These are phyloP conservation scores for Seira sanloemensis DNA, from an alignment of 2,888 invertebrate genomes.

Conservation along the genomic window DNA sequence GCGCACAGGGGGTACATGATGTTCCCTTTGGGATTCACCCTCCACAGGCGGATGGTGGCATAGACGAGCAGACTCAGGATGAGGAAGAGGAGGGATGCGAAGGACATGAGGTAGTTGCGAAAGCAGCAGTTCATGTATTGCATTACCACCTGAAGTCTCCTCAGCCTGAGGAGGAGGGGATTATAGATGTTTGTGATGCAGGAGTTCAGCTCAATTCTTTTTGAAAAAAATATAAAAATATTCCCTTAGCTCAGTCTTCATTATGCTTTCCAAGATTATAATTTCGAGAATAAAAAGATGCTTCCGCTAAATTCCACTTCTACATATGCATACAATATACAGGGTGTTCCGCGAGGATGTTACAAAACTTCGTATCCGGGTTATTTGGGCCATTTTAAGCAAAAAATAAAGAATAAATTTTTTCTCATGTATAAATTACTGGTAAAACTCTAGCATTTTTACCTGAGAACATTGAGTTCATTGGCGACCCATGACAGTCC, in stretches of 20 bases:
- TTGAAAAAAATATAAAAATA: too few species aligned
- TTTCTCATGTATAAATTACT: too few species aligned
- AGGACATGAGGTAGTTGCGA: not conserved
- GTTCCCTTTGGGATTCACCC: slow-evolving; percentile 28
- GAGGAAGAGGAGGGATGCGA: not conserved
- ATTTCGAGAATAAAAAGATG: too few species aligned
- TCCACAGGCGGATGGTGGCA: not conserved
- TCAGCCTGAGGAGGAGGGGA: not conserved
- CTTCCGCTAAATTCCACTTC: too few species aligned
- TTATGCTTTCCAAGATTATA: too few species aligned
- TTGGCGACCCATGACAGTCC: not conserved
- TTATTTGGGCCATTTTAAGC: too few species aligned
- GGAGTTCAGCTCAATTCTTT: not conserved
- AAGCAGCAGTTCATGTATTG: not conserved
- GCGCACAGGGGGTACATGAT: slow-evolving; percentile 39
- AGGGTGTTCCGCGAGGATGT: too few species aligned
- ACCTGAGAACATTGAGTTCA: not conserved
- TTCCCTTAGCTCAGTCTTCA: too few species aligned
- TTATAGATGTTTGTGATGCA: not conserved
- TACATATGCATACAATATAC: too few species aligned
- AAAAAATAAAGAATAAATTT: too few species aligned
- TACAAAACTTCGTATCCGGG: too few species aligned
- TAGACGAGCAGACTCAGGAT: not conserved
- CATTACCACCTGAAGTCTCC: not conserved
- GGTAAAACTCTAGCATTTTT: too few species aligned